phyloP scores from a whole-genome alignment of 2,113 vertebrate species.

The Uria lomvia region DNA sequence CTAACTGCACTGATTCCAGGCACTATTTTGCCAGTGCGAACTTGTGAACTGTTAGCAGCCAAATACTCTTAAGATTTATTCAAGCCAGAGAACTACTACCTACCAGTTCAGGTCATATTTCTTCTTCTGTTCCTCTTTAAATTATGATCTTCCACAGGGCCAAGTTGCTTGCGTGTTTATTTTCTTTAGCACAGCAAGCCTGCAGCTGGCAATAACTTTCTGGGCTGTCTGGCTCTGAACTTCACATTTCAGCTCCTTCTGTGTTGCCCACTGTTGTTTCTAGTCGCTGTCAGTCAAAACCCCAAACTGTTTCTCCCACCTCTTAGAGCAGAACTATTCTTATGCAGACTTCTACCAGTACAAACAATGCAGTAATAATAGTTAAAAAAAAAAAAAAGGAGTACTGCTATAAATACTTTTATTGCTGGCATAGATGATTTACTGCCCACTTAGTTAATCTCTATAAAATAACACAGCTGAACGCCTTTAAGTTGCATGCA shows the following conservation, averaged over 20 bases:
- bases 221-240: constrained; percentile 25
- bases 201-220: constrained; percentile 49
- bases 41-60: constrained; percentile 26
- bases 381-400: not conserved
- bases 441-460: constrained; percentile 72
- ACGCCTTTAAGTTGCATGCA: constrained; percentile 77
- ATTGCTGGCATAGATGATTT: constrained; percentile 72
- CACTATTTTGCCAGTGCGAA: constrained; percentile 47
- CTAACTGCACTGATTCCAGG: constrained; percentile 20
- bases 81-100: constrained; percentile 48
- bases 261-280: not conserved
- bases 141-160: constrained; percentile 38
- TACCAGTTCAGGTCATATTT: constrained; percentile 43
- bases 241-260: constrained; percentile 53
- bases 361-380: constrained; percentile 60
- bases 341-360: constrained; percentile 48
- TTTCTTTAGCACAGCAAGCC: constrained; percentile 61
- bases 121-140: constrained; percentile 44
- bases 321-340: constrained; percentile 38
- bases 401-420: constrained; percentile 71
- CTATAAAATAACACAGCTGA: constrained; percentile 79
- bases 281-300: constrained; percentile 34
- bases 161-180: constrained; percentile 28
- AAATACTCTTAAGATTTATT: constrained; percentile 52
- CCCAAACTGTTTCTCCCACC: constrained; percentile 24